Evolutionary conservation across 1,140 invertebrate species (phyloP).

Genomic region (Steinernema feltiae): DNA sequence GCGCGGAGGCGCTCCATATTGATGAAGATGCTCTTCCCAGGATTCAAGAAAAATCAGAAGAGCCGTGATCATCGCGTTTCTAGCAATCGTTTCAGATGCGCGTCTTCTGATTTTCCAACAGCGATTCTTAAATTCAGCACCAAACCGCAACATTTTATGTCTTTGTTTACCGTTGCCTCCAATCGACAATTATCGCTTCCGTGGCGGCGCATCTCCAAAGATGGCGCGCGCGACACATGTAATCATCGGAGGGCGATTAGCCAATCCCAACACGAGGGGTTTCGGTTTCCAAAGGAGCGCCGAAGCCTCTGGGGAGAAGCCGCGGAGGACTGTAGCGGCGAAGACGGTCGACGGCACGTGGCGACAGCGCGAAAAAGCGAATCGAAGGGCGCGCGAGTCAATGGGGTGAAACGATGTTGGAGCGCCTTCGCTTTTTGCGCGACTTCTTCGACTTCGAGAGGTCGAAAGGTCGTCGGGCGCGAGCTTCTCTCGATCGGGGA

Average conservation of each 20-base stretch:
- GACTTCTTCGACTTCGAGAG: background rate
- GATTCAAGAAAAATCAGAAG: too few relatives aligned
- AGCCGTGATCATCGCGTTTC: too few relatives aligned
- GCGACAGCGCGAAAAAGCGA: too few relatives aligned
- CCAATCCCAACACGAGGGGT: background rate
- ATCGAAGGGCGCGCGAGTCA: background rate
- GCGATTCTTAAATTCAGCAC: too few relatives aligned
- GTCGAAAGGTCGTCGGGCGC: background rate
- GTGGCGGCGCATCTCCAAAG: background rate
- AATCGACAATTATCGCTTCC: background rate
- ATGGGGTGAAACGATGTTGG: background rate
- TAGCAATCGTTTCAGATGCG: too few relatives aligned
- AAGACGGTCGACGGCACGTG: too few relatives aligned
- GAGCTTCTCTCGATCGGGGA: too few relatives aligned
- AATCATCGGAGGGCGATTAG: background rate
- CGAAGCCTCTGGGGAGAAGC: conserved; percentile 1
- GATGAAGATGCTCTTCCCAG: too few relatives aligned
- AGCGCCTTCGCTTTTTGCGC: background rate
- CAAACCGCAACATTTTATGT: too few relatives aligned
- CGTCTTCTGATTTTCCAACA: too few relatives aligned
- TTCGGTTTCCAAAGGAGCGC: background rate
- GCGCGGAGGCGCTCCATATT: too few relatives aligned
- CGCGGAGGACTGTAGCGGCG: background rate
- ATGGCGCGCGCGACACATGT: background rate
- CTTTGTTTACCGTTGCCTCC: background rate